Percentiles rank a stretch among this genome's conserved stretches.
Evolutionary conservation across 2,797 vertebrate species (phyloP).

Genomic region (Antrozous pallidus): DNA sequence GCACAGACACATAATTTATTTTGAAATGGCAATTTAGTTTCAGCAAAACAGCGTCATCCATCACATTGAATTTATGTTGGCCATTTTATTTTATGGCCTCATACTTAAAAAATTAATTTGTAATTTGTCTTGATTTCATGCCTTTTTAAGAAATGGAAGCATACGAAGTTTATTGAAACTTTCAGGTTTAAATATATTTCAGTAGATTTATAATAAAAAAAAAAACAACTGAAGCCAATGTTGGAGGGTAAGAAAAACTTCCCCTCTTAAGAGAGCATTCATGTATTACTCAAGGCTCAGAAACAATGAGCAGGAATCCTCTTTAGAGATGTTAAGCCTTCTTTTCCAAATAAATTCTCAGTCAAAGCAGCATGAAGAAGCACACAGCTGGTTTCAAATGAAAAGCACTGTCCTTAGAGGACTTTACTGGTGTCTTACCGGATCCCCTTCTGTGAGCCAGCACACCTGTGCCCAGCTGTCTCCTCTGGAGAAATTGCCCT

Average conservation of each 20-base stretch:
- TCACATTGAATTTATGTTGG: not conserved
- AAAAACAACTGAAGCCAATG: not conserved
- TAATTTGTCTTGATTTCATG: constrained; percentile 20
- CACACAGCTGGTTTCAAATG: not conserved
- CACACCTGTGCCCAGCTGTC: not conserved
- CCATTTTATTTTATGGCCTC: not conserved
- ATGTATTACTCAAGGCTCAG: not conserved
- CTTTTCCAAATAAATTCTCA: not conserved
- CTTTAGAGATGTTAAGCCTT: not conserved
- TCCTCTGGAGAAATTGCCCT: not conserved
- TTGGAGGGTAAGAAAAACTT: not conserved
- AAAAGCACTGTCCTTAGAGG: not conserved
- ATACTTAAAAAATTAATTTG: constrained; percentile 19
- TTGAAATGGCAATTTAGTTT: not conserved
- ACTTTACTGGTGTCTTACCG: fast-evolving
- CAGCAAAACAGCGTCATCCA: not conserved
- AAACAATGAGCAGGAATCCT: not conserved
- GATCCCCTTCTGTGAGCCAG: not conserved
- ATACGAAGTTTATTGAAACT: not conserved
- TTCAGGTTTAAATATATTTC: not conserved
- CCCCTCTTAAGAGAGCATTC: not conserved
- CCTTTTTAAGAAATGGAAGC: constrained; percentile 6
- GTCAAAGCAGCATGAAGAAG: not conserved
- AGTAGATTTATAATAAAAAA: not conserved
- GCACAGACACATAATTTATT: not conserved